These are phyloP conservation scores for Tiliacea citrago DNA, from an alignment of 2,888 invertebrate genomes.

Conservation along the genomic window DNA sequence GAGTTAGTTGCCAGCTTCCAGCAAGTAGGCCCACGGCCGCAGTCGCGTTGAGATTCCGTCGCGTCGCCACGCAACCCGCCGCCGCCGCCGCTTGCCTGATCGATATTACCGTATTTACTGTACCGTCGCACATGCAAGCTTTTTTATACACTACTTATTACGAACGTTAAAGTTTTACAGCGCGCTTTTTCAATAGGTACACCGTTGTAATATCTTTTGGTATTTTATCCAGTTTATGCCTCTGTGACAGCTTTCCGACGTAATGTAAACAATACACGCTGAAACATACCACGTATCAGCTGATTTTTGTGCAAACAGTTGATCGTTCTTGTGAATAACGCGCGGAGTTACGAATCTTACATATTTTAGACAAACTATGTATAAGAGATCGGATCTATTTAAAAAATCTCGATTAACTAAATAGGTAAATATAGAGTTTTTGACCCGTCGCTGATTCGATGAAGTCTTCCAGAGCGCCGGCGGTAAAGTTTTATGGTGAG, in stretches of 20 bases:
- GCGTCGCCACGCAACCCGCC: constrained; percentile 80
- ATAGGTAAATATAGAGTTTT: constrained; percentile 37
- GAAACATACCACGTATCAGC: constrained; percentile 73
- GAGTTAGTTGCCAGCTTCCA: constrained; percentile 71
- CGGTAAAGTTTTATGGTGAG: constrained; percentile 58
- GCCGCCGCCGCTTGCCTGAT: constrained; percentile 71
- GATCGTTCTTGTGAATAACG: constrained; percentile 62
- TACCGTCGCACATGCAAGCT: constrained; percentile 72
- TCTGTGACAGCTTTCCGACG: constrained; percentile 64
- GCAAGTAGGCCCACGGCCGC: constrained; percentile 77
- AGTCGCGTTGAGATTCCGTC: constrained; percentile 84
- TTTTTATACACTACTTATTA: constrained; percentile 74
- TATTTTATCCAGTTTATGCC: constrained; percentile 46
- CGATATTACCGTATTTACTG: constrained; percentile 77
- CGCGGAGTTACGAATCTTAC: constrained; percentile 22
- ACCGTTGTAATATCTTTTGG: constrained; percentile 52
- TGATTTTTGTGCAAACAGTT: constrained; percentile 73
- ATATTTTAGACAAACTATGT: constrained; percentile 25
- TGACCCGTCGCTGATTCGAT: constrained; percentile 41
- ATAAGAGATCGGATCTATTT: constrained; percentile 23
- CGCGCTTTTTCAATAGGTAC: constrained; percentile 58
- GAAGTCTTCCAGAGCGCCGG: constrained; percentile 54
- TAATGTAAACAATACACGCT: constrained; percentile 74
- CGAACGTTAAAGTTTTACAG: constrained; percentile 73
- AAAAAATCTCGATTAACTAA: constrained; percentile 27